Conservation (phyloP, 1,140 invertebrate genomes). For the Arion vulgaris region DNA sequence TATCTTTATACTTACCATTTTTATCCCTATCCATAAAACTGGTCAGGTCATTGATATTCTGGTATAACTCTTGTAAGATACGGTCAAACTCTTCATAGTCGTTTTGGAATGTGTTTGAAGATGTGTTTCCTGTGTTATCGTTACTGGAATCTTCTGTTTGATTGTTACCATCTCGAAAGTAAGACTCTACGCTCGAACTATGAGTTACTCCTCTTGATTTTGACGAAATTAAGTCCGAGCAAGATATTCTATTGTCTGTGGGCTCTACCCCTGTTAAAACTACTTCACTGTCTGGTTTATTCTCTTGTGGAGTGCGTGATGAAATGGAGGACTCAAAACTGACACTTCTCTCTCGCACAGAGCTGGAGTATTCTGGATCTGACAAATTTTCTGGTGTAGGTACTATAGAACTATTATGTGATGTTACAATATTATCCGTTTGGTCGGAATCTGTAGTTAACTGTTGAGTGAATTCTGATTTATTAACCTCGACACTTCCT, state of each 20-base stretch:
- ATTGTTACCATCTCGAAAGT: slow-evolving; percentile 3
- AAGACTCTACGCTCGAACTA: slow-evolving; percentile 59
- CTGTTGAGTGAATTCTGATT: not conserved
- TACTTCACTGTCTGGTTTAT: not conserved
- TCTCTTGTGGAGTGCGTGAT: not conserved
- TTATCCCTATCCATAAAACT: slow-evolving; percentile 15
- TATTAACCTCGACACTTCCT: not conserved
- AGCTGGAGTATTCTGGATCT: not conserved
- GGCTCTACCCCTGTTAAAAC: not conserved
- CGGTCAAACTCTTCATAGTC: slow-evolving; percentile 64
- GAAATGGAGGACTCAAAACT: slow-evolving; percentile 10
- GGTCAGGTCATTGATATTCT: slow-evolving; percentile 68
- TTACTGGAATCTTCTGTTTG: not conserved
- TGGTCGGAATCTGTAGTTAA: not conserved
- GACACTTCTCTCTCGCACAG: not conserved
- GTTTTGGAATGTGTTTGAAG: not conserved
- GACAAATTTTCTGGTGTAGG: not conserved
- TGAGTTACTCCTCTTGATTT: slow-evolving; percentile 44
- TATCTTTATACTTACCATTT: not conserved
- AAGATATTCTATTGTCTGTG: not conserved
- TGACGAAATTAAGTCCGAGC: not conserved
- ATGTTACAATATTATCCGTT: not conserved
- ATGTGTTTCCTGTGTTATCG: not conserved
- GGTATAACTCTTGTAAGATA: slow-evolving; percentile 65
- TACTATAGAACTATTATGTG: slow-evolving; percentile 1